A percentile compares a stretch with the other conserved stretches of the same genome.
phyloP scores from a whole-genome alignment of 2,113 vertebrate genomes.

The Tetrax tetrax region DNA sequence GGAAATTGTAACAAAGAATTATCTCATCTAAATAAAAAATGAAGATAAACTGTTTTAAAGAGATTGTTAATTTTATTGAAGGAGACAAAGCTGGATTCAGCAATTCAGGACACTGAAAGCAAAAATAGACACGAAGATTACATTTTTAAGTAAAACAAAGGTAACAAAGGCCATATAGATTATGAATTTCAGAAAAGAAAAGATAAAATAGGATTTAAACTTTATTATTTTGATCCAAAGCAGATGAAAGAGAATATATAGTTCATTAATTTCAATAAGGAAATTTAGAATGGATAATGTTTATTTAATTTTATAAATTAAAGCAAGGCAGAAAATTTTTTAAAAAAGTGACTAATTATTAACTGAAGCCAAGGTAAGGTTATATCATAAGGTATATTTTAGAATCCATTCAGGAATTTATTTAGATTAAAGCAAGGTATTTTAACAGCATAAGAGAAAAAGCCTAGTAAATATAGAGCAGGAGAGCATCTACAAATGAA shows the following conservation, averaged over 20 bases:
- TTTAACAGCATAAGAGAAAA: not conserved
- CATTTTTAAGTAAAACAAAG: not conserved
- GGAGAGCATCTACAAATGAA: not conserved
- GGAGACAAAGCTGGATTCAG: not conserved
- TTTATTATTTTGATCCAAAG: conserved; percentile 19
- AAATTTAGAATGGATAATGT: not conserved
- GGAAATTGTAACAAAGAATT: not conserved
- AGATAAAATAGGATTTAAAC: not conserved
- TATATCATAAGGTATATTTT: not conserved
- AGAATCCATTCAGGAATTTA: not conserved
- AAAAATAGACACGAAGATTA: not conserved
- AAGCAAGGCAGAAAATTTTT: not conserved
- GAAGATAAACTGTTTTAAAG: not conserved
- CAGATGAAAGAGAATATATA: not conserved
- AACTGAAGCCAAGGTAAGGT: not conserved
- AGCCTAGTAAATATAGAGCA: not conserved
- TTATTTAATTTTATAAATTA: not conserved
- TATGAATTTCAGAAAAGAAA: conserved; percentile 24
- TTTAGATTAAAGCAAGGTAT: not conserved
- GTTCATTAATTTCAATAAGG: not conserved
- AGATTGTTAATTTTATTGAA: not conserved
- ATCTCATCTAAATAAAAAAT: not conserved
- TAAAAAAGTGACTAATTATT: not conserved
- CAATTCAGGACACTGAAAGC: not conserved
- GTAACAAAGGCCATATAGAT: not conserved